Base-by-base conservation (phyloP, 1,140 invertebrate species). In the Drosophila nigromelanica region DNA sequence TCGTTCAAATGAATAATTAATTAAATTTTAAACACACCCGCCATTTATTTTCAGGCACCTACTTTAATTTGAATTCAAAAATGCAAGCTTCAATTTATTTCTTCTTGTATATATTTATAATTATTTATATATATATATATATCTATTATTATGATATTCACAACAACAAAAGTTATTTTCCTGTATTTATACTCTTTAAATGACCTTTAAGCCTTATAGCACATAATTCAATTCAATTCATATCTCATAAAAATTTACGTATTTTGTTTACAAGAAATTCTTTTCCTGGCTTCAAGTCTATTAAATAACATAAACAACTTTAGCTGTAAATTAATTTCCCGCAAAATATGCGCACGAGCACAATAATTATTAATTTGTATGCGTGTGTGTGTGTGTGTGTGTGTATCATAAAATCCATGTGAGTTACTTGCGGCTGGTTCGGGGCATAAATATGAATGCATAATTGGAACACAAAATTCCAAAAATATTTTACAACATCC, bases 381-480 rank as follows among this genome's bases (percentile, higher is more conserved):
- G 33, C 45, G 4, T 14, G 50, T 18, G 14, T 33, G 14, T 52
- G 30, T 10, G 60, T 52, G 43, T 73, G 66, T 73, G 68, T 60
- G 33, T 59, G 47, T 69, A 40, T 66, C 62, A 54, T 55, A 78
- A 62, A 78, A 61, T 66, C 56, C 37, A 27, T 58, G 69, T 58
- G 54, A 73, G 50, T 73, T 73, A 42, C 56, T 51, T 24, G 62
- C 55, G 48, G 6, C 43, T 51, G 45, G 37, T 12, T 37, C 14
- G 50, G 33, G n/a, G 55, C 33, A 68, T 74, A 50, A 54, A 76
- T 77, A 89, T 89, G 76, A 83, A 89, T 89, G 60, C 83, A 89
- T 89, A 87, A 89, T 83, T 83, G 76, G 79, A 83, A 80, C 83
- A 89, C 80, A 87, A 89, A 89, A 89, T 89, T 69, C 79, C 83